Evolutionary conservation across 2,888 invertebrate species (phyloP).

Genomic region (Zeuzera pyrina): DNA sequence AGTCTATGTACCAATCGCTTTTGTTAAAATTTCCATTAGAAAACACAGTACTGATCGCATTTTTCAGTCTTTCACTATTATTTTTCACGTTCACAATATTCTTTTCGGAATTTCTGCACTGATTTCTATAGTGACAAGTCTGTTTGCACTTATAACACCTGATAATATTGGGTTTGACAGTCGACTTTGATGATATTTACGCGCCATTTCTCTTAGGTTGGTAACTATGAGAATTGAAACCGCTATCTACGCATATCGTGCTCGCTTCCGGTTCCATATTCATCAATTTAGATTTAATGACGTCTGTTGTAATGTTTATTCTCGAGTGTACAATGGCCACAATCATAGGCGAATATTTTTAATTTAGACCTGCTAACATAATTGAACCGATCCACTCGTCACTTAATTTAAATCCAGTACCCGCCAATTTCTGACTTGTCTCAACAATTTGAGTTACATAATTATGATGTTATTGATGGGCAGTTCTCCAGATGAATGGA

Average conservation of each 20-base stretch:
- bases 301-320: constrained; percentile 4
- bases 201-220: constrained; percentile 1
- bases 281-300: constrained; percentile 10
- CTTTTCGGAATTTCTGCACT: background rate
- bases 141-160: constrained; percentile 3
- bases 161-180: background rate
- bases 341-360: constrained; percentile 17
- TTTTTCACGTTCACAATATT: background rate
- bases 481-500: constrained; percentile 7
- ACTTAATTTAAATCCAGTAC: constrained; percentile 9
- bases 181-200: background rate
- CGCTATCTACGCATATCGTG: constrained; percentile 3
- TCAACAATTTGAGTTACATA: constrained; percentile 9
- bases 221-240: background rate
- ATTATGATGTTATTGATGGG: constrained; percentile 3
- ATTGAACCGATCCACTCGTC: constrained; percentile 14
- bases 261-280: too few relatives aligned
- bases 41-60: constrained; percentile 10
- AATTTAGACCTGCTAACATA: constrained; percentile 15
- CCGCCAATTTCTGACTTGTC: constrained; percentile 9
- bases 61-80: constrained; percentile 3
- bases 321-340: constrained; percentile 13
- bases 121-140: constrained; percentile 1
- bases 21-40: constrained; percentile 6
- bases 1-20: constrained; percentile 11